Percentiles rank a stretch among this genome's conserved stretches.
phyloP scores from a whole-genome alignment of 35 echinoderm and acorn worm genomes.

The Apostichopus californicus region DNA sequence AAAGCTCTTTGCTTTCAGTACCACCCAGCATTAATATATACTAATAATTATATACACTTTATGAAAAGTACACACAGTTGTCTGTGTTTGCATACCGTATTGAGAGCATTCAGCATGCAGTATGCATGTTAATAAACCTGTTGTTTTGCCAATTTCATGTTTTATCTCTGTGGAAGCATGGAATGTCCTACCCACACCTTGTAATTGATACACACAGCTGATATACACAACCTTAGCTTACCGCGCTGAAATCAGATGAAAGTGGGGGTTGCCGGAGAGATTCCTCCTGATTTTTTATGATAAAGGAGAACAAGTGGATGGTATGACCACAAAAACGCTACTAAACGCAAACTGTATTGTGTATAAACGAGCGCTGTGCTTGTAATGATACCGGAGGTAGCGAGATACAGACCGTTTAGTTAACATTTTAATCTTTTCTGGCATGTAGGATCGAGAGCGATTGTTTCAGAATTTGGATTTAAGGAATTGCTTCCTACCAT shows the following conservation, averaged over 20 bases:
- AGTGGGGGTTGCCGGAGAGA: background rate
- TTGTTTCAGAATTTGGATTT: too few relatives aligned
- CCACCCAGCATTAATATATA: too few relatives aligned
- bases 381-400: too few relatives aligned
- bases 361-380: too few relatives aligned
- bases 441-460: too few relatives aligned
- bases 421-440: too few relatives aligned
- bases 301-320: slow-evolving; percentile 26
- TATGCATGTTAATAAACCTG: slow-evolving; percentile 30
- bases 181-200: slow-evolving; percentile 11
- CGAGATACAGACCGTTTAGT: too few relatives aligned
- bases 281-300: slow-evolving; percentile 12
- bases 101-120: slow-evolving; percentile 2
- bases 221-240: background rate
- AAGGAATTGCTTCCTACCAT: too few relatives aligned
- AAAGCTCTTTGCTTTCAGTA: too few relatives aligned
- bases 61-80: too few relatives aligned
- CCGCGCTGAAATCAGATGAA: background rate
- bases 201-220: slow-evolving; percentile 16
- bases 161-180: slow-evolving; percentile 21
- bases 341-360: background rate
- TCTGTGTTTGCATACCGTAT: background rate
- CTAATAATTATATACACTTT: too few relatives aligned
- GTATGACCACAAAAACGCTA: background rate
- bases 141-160: slow-evolving; percentile 29